Base-by-base conservation (phyloP, 2,113 vertebrate species). In the Lipophrys pholis region DNA sequence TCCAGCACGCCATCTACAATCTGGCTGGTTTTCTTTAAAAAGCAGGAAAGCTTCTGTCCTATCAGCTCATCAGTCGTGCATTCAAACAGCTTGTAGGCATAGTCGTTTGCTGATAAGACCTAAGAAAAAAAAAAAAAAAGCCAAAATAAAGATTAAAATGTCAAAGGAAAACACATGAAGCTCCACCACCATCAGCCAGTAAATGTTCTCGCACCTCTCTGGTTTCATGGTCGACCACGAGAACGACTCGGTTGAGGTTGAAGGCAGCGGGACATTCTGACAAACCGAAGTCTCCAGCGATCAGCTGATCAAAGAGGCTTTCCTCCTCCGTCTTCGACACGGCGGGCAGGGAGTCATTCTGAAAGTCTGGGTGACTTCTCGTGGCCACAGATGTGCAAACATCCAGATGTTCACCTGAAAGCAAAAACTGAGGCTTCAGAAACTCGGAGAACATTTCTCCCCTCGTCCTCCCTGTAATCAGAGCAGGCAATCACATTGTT, bases 81-180 rank as follows among this genome's bases (percentile, higher is more conserved):
- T 21, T 95, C 95, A 87, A 99, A 93, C 52, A 98, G 87, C 53
- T 89, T 94, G 88, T 94, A 95, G 5, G 96, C 97, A 84, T 90
- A 90, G 61, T 97, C 93, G 50, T 97, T 98, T 66, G 93, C 95
- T 66, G 96, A 94, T 14, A 96, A 76, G 85, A 99, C 94, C 97
- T 99, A 72, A 35, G 2, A 30, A 30, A 30, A 30, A 30, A 2
- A 30, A 30, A 30, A 30, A 30, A 30, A 30, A 30, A 30, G 21
- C 21, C 21, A 30, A 30, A 30, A 42, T 43, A 0, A 59, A 42
- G 40, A 45, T 5, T 55, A 8, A 61, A 48, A 48, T 11, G 14
- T 12, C 6, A 48, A 15, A n/a, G 46, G 12, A 39, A 14, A 51
- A 50, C 7, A 49, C 12, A 49, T 39, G 21, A 30, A 30, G 21